Evolutionary conservation across 2,888 invertebrate species (phyloP).

Genomic region (Agrotis clavis): DNA sequence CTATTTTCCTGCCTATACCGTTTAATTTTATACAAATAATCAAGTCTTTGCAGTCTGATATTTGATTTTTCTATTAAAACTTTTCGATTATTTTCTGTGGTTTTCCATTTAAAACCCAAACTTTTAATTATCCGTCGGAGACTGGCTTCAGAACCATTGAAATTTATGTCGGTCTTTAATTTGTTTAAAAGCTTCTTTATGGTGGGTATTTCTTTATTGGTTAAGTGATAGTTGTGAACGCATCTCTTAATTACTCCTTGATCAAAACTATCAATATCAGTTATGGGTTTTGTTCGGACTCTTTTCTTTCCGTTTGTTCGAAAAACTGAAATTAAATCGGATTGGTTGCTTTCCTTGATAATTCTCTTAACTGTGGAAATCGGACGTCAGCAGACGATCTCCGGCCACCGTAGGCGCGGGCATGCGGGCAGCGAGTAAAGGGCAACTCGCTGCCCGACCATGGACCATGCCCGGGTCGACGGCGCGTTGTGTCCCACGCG

Average conservation of each 20-base stretch:
- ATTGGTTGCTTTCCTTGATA: slow-evolving; percentile 2
- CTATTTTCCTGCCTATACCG: not conserved
- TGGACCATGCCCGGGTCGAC: too few relatives aligned
- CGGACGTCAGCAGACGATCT: too few relatives aligned
- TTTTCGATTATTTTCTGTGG: slow-evolving; percentile 3
- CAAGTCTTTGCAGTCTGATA: not conserved
- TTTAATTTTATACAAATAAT: slow-evolving; percentile 1
- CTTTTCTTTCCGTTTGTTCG: not conserved
- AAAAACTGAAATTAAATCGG: slow-evolving; percentile 1
- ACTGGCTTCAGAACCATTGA: not conserved
- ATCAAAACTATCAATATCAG: not conserved
- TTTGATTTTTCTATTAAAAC: slow-evolving; percentile 1
- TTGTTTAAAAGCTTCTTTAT: not conserved
- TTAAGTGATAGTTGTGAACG: not conserved
- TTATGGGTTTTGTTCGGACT: not conserved
- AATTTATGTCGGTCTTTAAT: not conserved
- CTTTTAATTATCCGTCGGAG: not conserved
- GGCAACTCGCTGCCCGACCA: too few relatives aligned
- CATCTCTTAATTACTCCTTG: slow-evolving; percentile 5
- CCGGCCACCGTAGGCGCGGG: too few relatives aligned
- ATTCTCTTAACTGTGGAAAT: too few relatives aligned
- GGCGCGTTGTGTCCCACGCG: too few relatives aligned
- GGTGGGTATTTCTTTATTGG: not conserved
- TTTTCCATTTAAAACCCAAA: not conserved
- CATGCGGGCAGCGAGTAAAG: too few relatives aligned